Conservation (phyloP, 2,113 vertebrate species). For the Dolichotis patagonum region DNA sequence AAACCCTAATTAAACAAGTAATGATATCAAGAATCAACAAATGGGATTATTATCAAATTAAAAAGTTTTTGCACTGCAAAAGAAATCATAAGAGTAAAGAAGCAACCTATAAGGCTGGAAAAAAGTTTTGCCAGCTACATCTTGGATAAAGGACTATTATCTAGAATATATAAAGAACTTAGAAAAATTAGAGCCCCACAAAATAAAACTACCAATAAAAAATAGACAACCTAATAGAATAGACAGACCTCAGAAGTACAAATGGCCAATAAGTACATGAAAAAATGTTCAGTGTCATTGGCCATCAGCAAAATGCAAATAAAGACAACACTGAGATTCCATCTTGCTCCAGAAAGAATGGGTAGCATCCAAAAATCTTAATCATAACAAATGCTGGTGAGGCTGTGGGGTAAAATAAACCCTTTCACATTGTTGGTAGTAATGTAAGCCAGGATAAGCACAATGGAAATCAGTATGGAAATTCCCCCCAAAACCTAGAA, state of each 20-base stretch:
- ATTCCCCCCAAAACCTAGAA: neutral
- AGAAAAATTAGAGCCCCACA: neutral
- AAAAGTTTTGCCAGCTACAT: neutral
- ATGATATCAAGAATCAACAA: neutral
- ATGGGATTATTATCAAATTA: neutral
- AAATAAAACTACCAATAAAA: neutral
- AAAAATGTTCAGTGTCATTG: neutral
- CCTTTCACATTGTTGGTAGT: neutral
- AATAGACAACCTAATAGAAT: neutral
- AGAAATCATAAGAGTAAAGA: neutral
- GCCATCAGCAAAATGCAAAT: neutral
- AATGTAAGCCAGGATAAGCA: neutral
- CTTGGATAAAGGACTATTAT: neutral
- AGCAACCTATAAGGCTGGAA: neutral
- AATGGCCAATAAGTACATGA: neutral
- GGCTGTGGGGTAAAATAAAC: neutral
- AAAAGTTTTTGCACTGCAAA: neutral
- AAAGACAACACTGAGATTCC: neutral
- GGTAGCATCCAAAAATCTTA: neutral
- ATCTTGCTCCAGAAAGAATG: neutral
- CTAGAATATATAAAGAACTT: neutral
- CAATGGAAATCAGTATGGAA: neutral
- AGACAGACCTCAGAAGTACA: neutral
- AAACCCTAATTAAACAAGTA: neutral
- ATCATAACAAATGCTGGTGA: neutral